Conservation (phyloP, 1,140 invertebrate species). For the Calycopis cecrops region DNA sequence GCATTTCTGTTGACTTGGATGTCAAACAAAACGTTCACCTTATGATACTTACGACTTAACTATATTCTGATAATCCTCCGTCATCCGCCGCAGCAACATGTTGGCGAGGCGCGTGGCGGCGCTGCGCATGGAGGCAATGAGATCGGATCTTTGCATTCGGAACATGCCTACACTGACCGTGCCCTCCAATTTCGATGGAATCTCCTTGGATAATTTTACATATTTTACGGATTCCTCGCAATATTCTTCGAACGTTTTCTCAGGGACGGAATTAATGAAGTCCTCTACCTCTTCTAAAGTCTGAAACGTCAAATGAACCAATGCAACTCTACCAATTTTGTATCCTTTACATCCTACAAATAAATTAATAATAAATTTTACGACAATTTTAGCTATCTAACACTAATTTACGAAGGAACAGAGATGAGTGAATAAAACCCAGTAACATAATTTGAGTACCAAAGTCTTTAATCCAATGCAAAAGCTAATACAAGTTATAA, state of each 20-base stretch:
- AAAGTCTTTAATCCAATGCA: too few species aligned
- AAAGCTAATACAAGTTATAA: too few species aligned
- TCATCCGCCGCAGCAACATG: slow-evolving; percentile 84
- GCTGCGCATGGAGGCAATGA: slow-evolving; percentile 84
- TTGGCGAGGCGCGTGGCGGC: slow-evolving; percentile 82
- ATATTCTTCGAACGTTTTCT: slow-evolving; percentile 81
- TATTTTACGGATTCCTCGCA: slow-evolving; percentile 79
- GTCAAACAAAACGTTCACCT: too few species aligned
- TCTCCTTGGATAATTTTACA: slow-evolving; percentile 78
- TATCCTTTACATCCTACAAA: too few species aligned
- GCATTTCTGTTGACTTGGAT: too few species aligned
- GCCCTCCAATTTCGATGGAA: slow-evolving; percentile 79
- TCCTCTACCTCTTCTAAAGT: slow-evolving; percentile 76
- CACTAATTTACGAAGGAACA: too few species aligned
- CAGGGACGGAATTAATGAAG: slow-evolving; percentile 81
- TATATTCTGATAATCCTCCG: slow-evolving; percentile 85
- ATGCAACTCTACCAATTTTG: too few species aligned
- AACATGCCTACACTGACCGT: slow-evolving; percentile 89
- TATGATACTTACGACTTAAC: slow-evolving; percentile 81
- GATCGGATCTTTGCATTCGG: slow-evolving; percentile 86
- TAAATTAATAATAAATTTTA: too few species aligned
- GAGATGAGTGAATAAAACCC: too few species aligned
- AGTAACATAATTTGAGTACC: too few species aligned
- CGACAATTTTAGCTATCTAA: too few species aligned
- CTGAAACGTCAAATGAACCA: slow-evolving; percentile 47